phyloP scores from a whole-genome alignment of 2,888 invertebrate species.

The Teleogryllus oceanicus region DNA sequence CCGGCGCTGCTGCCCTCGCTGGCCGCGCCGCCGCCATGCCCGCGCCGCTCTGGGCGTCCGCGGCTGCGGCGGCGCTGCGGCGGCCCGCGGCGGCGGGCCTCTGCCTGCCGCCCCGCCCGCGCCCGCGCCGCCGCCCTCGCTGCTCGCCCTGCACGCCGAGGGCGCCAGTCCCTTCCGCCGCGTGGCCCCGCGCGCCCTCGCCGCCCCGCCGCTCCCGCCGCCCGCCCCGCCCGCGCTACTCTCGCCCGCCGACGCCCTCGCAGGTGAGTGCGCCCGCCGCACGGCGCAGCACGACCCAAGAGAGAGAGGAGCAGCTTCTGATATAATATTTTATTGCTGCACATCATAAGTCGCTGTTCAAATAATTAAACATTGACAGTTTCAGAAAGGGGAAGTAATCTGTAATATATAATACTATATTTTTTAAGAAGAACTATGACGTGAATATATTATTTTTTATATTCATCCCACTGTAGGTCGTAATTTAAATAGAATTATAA shows the following conservation, averaged over 20 bases:
- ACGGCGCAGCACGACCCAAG: not conserved
- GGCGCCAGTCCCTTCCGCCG: constrained; percentile 12
- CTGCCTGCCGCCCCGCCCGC: no score
- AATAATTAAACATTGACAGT: no score
- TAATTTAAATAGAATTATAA: no score
- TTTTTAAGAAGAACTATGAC: no score
- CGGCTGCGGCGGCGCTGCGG: not conserved
- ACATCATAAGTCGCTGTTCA: no score
- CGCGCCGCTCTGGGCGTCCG: not conserved
- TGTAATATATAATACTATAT: no score
- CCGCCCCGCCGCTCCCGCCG: not conserved
- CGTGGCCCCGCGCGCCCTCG: not conserved
- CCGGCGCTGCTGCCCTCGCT: not conserved
- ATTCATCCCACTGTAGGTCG: no score
- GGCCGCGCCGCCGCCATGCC: not conserved
- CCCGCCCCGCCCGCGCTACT: not conserved
- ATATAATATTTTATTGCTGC: no score
- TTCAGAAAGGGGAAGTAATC: no score
- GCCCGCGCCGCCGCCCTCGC: not conserved
- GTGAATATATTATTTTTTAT: no score
- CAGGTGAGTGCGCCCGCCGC: not conserved
- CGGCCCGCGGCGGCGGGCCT: not conserved
- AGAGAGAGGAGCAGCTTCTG: no score
- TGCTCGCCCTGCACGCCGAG: constrained; percentile 12
- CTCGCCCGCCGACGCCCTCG: no score